Conservation (phyloP, 2,113 vertebrate genomes). For the Antidorcas marsupialis region DNA sequence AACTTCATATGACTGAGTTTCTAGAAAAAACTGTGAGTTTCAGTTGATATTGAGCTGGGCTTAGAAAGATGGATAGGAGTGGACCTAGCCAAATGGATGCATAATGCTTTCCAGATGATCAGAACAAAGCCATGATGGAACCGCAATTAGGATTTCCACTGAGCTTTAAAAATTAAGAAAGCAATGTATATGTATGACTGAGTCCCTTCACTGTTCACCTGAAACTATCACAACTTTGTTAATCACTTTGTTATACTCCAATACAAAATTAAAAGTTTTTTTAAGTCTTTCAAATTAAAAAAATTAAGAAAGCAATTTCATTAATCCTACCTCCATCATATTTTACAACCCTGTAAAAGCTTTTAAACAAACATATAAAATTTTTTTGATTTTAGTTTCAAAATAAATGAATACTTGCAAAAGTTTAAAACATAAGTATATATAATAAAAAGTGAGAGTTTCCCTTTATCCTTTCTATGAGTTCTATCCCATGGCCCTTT, state of each 20-base stretch:
- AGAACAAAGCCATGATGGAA: neutral
- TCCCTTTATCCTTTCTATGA: neutral
- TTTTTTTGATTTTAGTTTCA: conserved; percentile 10
- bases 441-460: neutral
- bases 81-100: neutral
- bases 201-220: neutral
- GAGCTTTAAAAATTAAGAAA: conserved; percentile 19
- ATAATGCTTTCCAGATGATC: neutral
- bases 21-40: neutral
- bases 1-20: neutral
- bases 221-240: neutral
- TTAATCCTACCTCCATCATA: neutral
- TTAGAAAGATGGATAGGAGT: neutral
- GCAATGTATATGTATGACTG: neutral
- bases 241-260: neutral
- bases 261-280: neutral
- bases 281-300: neutral
- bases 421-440: conserved; percentile 1
- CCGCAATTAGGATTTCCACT: neutral
- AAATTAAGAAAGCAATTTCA: neutral
- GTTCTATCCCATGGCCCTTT: neutral
- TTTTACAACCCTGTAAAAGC: neutral
- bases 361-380: neutral
- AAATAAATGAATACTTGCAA: conserved; percentile 18
- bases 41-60: neutral